Conservation (phyloP, 2,113 vertebrate genomes). For the Aptenodytes forsteri region DNA sequence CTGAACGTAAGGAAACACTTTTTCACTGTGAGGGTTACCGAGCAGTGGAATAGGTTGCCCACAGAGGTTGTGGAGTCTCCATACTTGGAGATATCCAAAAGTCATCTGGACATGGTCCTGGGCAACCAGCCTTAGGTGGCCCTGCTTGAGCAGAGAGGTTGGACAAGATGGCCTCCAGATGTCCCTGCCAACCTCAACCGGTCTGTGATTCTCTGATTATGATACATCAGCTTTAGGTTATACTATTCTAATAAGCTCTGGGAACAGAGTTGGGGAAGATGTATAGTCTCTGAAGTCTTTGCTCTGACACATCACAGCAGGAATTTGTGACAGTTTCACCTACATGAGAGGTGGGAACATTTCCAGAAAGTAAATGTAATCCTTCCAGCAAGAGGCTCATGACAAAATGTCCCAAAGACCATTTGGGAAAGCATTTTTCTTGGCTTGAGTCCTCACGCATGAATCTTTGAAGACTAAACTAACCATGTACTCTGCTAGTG, state of each 20-base stretch:
- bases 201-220: background rate
- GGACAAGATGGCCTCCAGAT: background rate
- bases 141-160: background rate
- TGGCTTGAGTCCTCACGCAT: background rate
- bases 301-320: background rate
- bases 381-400: background rate
- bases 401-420: background rate
- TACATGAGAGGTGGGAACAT: background rate
- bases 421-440: background rate
- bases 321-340: background rate
- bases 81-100: background rate
- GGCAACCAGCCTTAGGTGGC: background rate
- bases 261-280: background rate
- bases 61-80: background rate
- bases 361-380: background rate
- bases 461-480: background rate
- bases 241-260: background rate
- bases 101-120: background rate
- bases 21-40: background rate
- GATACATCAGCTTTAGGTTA: background rate
- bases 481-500: background rate
- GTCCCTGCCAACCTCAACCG: background rate
- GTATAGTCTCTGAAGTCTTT: background rate
- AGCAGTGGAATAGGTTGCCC: background rate
- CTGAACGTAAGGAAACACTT: background rate